Conservation (phyloP, 2,888 invertebrate species). For the Stenodera caucasica region DNA sequence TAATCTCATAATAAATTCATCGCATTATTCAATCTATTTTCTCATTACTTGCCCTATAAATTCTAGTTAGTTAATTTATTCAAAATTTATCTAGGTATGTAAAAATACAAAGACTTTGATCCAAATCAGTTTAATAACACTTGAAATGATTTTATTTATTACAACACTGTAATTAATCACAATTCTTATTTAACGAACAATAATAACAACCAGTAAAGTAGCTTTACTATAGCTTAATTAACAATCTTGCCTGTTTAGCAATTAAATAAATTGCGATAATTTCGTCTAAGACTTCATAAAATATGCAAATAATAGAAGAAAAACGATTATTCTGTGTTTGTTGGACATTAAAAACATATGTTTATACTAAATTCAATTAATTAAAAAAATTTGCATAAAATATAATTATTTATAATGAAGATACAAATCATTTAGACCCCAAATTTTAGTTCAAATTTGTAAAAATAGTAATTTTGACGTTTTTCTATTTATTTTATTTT, state of each 20-base stretch:
- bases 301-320: neutral
- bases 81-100: neutral
- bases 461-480: too few relatives aligned
- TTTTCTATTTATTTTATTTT: too few relatives aligned
- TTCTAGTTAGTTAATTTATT: too few relatives aligned
- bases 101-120: neutral
- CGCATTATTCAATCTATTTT: too few relatives aligned
- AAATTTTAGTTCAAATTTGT: too few relatives aligned
- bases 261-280: neutral
- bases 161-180: neutral
- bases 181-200: neutral
- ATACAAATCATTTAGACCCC: too few relatives aligned
- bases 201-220: too few relatives aligned
- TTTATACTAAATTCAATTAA: constrained; percentile 35
- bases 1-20: too few relatives aligned
- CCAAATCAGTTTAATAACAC: neutral
- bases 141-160: neutral
- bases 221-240: neutral
- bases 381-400: constrained; percentile 35
- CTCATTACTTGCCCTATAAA: too few relatives aligned
- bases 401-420: too few relatives aligned
- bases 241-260: neutral
- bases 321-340: neutral
- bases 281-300: neutral
- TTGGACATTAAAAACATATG: constrained; percentile 31